Evolutionary conservation across 1,140 invertebrate genomes (phyloP).

Genomic region (Mercenaria mercenaria): DNA sequence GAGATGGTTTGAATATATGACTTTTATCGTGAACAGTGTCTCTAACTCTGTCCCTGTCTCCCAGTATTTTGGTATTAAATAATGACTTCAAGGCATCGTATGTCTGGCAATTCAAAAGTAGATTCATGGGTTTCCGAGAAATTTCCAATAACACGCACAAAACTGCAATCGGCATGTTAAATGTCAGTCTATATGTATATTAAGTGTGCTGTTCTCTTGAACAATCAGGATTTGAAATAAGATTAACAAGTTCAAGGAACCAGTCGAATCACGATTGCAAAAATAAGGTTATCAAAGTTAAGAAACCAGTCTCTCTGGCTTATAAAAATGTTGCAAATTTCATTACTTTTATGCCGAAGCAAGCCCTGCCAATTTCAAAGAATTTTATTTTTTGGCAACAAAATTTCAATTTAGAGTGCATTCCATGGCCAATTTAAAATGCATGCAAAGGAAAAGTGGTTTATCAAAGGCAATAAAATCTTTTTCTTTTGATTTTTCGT

Average conservation of each 20-base stretch:
- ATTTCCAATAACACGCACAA: neutral
- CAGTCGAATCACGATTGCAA: no score
- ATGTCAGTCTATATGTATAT: neutral
- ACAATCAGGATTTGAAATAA: neutral
- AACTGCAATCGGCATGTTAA: neutral
- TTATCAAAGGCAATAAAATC: slow-evolving; percentile 1
- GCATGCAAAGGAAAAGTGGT: neutral
- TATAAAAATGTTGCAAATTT: no score
- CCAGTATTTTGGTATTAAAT: neutral
- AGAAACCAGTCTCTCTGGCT: no score
- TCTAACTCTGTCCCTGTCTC: neutral
- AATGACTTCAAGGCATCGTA: neutral
- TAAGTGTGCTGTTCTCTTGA: neutral
- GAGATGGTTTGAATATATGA: neutral
- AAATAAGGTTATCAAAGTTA: no score
- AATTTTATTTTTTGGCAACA: neutral
- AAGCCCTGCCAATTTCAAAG: neutral
- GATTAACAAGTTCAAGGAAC: neutral
- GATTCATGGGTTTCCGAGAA: neutral
- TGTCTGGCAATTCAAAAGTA: neutral
- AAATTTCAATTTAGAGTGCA: neutral
- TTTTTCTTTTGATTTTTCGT: slow-evolving; percentile 3
- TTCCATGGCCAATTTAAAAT: neutral
- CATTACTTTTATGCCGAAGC: neutral
- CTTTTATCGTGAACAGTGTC: neutral